Conservation (phyloP, 2,888 invertebrate species). For the Caenorhabditis japonica region DNA sequence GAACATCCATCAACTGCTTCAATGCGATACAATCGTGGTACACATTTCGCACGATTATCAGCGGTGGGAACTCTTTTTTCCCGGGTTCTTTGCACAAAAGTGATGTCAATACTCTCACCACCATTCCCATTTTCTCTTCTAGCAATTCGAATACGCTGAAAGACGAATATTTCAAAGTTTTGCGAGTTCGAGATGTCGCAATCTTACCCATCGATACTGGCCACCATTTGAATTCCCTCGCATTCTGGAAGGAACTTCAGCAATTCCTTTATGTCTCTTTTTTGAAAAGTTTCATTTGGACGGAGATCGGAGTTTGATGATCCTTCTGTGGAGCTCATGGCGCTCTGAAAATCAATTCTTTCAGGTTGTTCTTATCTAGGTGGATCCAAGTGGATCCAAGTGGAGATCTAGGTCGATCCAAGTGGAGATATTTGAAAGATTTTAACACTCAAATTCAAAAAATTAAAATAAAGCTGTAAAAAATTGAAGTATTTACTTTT, state of each 20-base stretch:
- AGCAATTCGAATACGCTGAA: conserved; percentile 54
- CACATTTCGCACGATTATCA: background rate
- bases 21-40: background rate
- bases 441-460: too few species aligned
- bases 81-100: background rate
- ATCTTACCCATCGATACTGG: conserved; percentile 10
- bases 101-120: conserved; percentile 19
- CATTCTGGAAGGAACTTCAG: conserved; percentile 7
- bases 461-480: too few species aligned
- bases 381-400: too few species aligned
- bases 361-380: too few species aligned
- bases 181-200: background rate
- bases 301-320: too few species aligned
- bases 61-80: background rate
- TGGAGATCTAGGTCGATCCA: too few species aligned
- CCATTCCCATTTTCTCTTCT: conserved; percentile 63
- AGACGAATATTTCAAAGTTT: conserved; percentile 4
- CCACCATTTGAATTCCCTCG: background rate
- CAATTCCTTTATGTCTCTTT: background rate
- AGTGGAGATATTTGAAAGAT: too few species aligned
- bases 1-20: too few species aligned
- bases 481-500: too few species aligned
- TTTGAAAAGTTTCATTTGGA: too few species aligned
- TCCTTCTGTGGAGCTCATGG: too few species aligned
- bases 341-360: too few species aligned